Evolutionary conservation across 2,888 invertebrate species (phyloP), one percentile per base, ranked within the genome.

Genomic region (Dendrolimus houi): DNA sequence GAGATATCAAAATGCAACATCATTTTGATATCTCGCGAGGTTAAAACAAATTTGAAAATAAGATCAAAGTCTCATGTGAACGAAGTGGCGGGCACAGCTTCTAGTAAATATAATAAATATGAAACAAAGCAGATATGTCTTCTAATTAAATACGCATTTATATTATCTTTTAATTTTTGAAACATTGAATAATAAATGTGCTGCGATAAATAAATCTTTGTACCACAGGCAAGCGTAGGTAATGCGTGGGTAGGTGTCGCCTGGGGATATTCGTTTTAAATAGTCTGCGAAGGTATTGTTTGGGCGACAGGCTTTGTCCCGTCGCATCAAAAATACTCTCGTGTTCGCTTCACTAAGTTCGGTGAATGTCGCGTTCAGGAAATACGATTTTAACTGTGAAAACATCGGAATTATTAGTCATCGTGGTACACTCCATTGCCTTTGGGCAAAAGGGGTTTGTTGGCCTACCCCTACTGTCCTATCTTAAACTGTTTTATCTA

Each of bases 301-400:
- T 79, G 77, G 72, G 62, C 71, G 71, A 65, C 69, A 61, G 63
- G 71, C 81, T 79, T 87, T 87, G 86, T 87, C 66, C 75, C 66
- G 54, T 63, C 67, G 72, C 71, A 79, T 79, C 80, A 74, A 68
- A 68, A 77, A 75, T 72, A 71, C 79, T 79, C 86, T 88, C 74
- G 80, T 80, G 74, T 72, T 61, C 83, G 89, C 88, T 74, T 70
- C 84, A 72, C 68, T 81, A 80, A 69, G 74, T 83, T 62, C 67
- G 74, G 75, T 85, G 78, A 89, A 89, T 87, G 81, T 77, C 74
- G 71, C 69, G 71, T 71, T 81, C 83, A 88, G 89, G 88, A 90
- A 90, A 90, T 88, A 81, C 85, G 90, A 89, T 88, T 89, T 89
- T 83, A 88, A 89, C 81, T 85, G 82, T 79, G 83, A 82, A 89